Evolutionary conservation across 1,140 invertebrate species (phyloP).

Genomic region (Thaumetopoea pityocampa): DNA sequence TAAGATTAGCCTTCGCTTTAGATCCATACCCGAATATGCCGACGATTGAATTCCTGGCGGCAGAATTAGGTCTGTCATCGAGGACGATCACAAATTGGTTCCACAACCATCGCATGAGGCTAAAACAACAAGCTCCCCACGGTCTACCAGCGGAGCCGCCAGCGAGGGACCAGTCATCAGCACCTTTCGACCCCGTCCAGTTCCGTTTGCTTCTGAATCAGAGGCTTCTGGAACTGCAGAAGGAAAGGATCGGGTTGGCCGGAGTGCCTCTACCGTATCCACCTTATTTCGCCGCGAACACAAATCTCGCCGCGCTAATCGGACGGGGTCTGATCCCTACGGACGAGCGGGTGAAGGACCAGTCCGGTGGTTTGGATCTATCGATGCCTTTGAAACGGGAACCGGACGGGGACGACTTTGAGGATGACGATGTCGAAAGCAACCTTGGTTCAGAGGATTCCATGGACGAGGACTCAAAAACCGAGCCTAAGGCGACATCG

Average conservation of each 20-base stretch:
- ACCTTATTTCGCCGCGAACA: conserved; percentile 84
- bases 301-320: conserved; percentile 83
- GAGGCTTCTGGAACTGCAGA: conserved; percentile 89
- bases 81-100: conserved; percentile 99
- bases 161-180: conserved; percentile 80
- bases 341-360: conserved; percentile 82
- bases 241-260: conserved; percentile 85
- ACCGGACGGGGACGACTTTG: conserved; percentile 83
- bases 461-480: conserved; percentile 78
- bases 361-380: conserved; percentile 86
- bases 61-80: conserved; percentile 93
- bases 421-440: conserved; percentile 84
- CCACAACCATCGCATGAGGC: conserved; percentile 98
- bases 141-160: conserved; percentile 82
- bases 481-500: conserved; percentile 60
- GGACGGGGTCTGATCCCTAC: conserved; percentile 78
- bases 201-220: conserved; percentile 92
- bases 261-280: conserved; percentile 84
- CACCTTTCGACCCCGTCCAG: conserved; percentile 92
- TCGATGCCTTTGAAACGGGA: conserved; percentile 89
- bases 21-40: conserved; percentile 97
- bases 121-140: conserved; percentile 93
- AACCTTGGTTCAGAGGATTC: conserved; percentile 87
- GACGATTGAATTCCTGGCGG: conserved; percentile 96
- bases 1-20: conserved; percentile 93